These are phyloP conservation scores for Trematomus loennbergii DNA, from an alignment of 2,113 vertebrate genomes.

Conservation along the genomic window DNA sequence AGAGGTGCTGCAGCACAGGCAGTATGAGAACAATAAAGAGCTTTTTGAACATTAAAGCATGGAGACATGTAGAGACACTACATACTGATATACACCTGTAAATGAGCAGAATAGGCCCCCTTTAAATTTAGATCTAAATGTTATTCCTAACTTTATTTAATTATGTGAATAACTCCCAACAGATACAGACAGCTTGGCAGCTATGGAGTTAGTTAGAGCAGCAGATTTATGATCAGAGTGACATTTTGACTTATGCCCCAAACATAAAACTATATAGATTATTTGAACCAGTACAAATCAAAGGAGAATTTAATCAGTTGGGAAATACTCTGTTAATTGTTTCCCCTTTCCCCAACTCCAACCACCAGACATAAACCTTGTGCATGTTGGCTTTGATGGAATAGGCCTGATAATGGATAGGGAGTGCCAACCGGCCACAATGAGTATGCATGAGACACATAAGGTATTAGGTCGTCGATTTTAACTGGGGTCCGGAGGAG, in stretches of 20 bases:
- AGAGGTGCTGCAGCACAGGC: no score
- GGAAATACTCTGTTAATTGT: conserved; percentile 54
- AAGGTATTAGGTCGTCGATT: conserved; percentile 51
- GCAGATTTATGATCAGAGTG: conserved; percentile 11
- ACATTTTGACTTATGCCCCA: conserved; percentile 46
- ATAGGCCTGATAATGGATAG: conserved; percentile 51
- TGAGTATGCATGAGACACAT: conserved; percentile 58
- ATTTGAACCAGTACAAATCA: conserved; percentile 41
- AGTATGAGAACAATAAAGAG: no score
- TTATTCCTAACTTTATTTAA: background rate
- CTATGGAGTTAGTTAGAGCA: background rate
- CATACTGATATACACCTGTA: no score
- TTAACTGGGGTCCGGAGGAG: conserved; percentile 52
- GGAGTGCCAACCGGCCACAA: conserved; percentile 24
- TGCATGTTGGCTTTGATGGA: conserved; percentile 46
- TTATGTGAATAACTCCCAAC: background rate
- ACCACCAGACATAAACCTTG: conserved; percentile 19
- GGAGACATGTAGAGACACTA: no score
- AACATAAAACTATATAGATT: conserved; percentile 47
- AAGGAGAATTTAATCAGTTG: conserved; percentile 28
- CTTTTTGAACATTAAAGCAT: no score
- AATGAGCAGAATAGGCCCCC: no score
- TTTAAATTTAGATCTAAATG: background rate
- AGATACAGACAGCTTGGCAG: background rate
- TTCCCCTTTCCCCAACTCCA: conserved; percentile 7